Conservation (phyloP, 2,888 invertebrate species). For the Pomacea canaliculata region DNA sequence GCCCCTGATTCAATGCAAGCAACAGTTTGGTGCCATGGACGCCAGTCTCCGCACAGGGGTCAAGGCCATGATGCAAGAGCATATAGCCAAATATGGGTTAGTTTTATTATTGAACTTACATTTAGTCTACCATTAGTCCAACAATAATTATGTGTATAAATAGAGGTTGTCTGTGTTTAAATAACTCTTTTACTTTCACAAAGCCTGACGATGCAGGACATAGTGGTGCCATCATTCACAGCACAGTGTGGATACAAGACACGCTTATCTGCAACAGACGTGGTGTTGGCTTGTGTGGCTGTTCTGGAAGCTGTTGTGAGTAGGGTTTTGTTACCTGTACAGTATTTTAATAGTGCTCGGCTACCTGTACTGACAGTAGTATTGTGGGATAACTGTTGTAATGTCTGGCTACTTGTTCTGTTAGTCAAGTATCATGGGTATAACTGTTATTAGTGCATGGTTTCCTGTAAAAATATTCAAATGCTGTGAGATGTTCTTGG, state of each 20-base stretch:
- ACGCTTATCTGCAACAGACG: slow-evolving; percentile 85
- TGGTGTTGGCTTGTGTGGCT: slow-evolving; percentile 84
- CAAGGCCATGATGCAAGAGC: slow-evolving; percentile 74
- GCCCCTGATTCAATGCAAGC: slow-evolving; percentile 87
- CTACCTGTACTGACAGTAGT: too few species aligned
- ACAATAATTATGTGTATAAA: too few species aligned
- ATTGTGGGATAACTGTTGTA: too few species aligned
- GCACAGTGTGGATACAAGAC: slow-evolving; percentile 86
- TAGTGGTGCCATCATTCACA: slow-evolving; percentile 77
- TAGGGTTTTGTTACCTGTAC: background rate
- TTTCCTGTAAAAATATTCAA: too few species aligned
- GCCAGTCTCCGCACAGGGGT: slow-evolving; percentile 80
- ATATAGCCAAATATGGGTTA: slow-evolving; percentile 70
- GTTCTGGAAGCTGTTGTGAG: slow-evolving; percentile 81
- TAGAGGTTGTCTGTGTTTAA: too few species aligned
- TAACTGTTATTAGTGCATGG: too few species aligned
- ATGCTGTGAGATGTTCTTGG: too few species aligned
- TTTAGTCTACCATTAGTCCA: too few species aligned
- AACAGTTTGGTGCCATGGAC: slow-evolving; percentile 90
- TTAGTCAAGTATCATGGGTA: too few species aligned
- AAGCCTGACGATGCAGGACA: slow-evolving; percentile 62
- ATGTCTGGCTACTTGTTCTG: too few species aligned
- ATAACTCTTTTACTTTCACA: too few species aligned
- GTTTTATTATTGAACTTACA: background rate
- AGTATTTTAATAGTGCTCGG: too few species aligned